Evolutionary conservation across 2,797 vertebrate species (phyloP), one percentile per base, ranked within the genome.

Genomic region (Anableps anableps): DNA sequence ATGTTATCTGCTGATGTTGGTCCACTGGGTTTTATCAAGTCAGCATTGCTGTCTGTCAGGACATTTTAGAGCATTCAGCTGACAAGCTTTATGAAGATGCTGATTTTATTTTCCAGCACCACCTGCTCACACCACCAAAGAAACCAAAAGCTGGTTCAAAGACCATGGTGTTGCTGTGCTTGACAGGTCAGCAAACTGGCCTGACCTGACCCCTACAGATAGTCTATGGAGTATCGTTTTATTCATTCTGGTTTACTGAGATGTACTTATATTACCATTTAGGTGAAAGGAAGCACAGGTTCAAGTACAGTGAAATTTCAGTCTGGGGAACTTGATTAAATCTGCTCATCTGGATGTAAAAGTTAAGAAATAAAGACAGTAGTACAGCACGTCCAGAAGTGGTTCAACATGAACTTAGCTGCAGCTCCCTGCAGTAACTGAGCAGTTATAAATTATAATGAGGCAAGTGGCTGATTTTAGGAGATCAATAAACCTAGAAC

Each of bases 401-500:
- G 72, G 66, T 19, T 7, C 34, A 48, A 36, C 62, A 79, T 31
- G 60, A 74, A 60, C 74, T 68, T 38, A 66, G 73, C 79, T 70
- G 26, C 16, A 79, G 72, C 41, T 72, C 53, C 72, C 21, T 43
- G 75, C 16, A 72, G 75, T 6, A 36, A 83, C 71, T 8, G 31
- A 83, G 77, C 31, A 72, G 48, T 80, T 86, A 68, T 48, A 86
- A 77, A 91, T 82, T 55, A 62, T 75, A 68, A 76, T 64, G 31
- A 74, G 74, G 79, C 38, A 55, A 84, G 78, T 47, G 66, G 82
- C 80, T 73, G 87, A 80, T 83, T 80, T 85, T 62, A 76, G 76
- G 55, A 79, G 85, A 89, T 86, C 82, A 38, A 88, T 85, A 74
- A 77, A 78, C 83, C 85, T 81, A 79, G 76, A 51, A 64, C 41